Base-by-base conservation (phyloP, 2,888 invertebrate species). In the Metellina segmentata region DNA sequence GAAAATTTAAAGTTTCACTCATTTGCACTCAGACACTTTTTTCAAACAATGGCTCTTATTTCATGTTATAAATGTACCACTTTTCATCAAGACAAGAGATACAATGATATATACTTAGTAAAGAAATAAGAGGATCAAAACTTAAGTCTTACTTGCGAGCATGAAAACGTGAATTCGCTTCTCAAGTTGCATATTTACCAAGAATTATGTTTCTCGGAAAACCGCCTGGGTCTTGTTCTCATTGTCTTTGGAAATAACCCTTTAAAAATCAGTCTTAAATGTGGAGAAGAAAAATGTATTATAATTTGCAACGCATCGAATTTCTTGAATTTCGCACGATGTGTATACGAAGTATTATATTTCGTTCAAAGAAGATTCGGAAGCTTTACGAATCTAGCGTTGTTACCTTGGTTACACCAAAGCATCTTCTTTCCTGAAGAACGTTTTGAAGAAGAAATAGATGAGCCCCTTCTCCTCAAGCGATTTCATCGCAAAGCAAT, bases 301-400 rank as follows among this genome's bases (percentile, higher is more conserved):
- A 79, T 79, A 61, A 79, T 79, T 34, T 61, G 34, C 13, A 61
- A 49, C 6, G 69, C 53, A 69, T 61, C 69, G 61, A 79, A 69
- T 79, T 79, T 61, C 61, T 8, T 0, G 61, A 6, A 61, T 61
- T 77, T 61, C 49, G 61, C 0, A n/a, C 34, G n/a, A n/a, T n/a
- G n/a, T n/a, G n/a, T n/a, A n/a, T n/a, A n/a, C n/a, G n/a, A 79
- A 20, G 48, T 79, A 79, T 79, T 79, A 61, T 79, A 79, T 61
- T 79, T 48, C 79, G 61, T 61, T 61, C 79, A 52, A 19, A 79
- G 20, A n/a, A n/a, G 61, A 4, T 11, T 79, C 61, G 16, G 61
- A 79, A 34, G 34, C 34, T 77, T 77, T 77, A 16, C 19, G 8
- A 19, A 78, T 78, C 19, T 51, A 52, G n/a, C 52, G 19, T 20